Percentiles rank a stretch among this genome's conserved stretches.
phyloP scores from a whole-genome alignment of 2,888 invertebrate genomes.

The Gymnosoma rotundatum region DNA sequence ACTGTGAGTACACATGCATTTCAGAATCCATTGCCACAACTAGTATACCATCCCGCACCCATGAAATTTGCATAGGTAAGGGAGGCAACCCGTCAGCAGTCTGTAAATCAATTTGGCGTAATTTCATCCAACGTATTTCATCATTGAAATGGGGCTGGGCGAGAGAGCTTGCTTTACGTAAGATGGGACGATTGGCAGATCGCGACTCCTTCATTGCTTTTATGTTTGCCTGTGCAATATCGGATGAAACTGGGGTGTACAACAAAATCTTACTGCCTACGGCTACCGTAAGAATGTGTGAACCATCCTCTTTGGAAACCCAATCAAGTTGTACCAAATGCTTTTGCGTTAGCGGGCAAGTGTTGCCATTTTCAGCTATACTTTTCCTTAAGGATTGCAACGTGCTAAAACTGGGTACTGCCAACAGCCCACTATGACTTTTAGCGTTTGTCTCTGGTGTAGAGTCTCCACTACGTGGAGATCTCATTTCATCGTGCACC shows the following conservation, averaged over 20 bases:
- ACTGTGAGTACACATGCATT: slow-evolving; percentile 99
- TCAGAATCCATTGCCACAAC: slow-evolving; percentile 99
- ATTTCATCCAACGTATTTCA: slow-evolving; percentile 98
- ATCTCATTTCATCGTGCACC: slow-evolving; percentile 88
- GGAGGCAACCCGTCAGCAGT: slow-evolving; percentile 98
- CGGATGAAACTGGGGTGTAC: slow-evolving; percentile 96
- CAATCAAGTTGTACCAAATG: slow-evolving; percentile 98
- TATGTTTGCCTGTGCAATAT: slow-evolving; percentile 96
- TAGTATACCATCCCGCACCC: slow-evolving; percentile 98
- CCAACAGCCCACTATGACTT: slow-evolving; percentile 84
- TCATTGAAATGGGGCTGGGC: slow-evolving; percentile 95
- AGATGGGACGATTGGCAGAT: slow-evolving; percentile 90
- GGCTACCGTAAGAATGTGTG: slow-evolving; percentile 97
- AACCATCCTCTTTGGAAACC: slow-evolving; percentile 99
- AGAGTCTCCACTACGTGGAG: slow-evolving; percentile 83
- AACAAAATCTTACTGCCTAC: slow-evolving; percentile 96
- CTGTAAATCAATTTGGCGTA: slow-evolving; percentile 93
- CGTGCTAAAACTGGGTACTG: slow-evolving; percentile 95
- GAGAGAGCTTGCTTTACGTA: slow-evolving; percentile 95
- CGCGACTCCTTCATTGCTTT: slow-evolving; percentile 95
- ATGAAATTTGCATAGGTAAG: slow-evolving; percentile 98
- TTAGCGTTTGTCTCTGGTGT: slow-evolving; percentile 80
- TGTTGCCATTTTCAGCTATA: slow-evolving; percentile 95
- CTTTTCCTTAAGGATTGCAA: slow-evolving; percentile 93
- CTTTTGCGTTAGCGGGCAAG: slow-evolving; percentile 94